These are phyloP conservation scores for Coreius guichenoti DNA, from an alignment of 2,797 vertebrate species.

Conservation along the genomic window DNA sequence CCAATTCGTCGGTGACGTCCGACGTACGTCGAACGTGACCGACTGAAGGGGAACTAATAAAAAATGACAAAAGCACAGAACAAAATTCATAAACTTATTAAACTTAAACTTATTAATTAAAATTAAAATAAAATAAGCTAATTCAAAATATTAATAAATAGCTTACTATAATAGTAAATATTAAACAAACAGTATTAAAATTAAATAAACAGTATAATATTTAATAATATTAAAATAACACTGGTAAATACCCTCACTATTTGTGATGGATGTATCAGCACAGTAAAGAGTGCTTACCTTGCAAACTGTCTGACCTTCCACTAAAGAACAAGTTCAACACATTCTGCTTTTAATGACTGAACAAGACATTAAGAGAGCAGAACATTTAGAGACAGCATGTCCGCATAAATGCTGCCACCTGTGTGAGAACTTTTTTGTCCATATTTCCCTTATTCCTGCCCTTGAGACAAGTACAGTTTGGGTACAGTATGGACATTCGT, in stretches of 20 bases:
- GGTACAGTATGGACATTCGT: conserved; percentile 8
- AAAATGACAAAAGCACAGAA: not conserved
- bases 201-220: not conserved
- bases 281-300: conserved; percentile 11
- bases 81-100: too few relatives aligned
- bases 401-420: not conserved
- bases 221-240: not conserved
- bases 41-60: too few relatives aligned
- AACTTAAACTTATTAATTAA: too few relatives aligned
- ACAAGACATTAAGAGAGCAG: not conserved
- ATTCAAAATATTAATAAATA: not conserved
- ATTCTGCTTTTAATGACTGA: conserved; percentile 22
- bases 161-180: not conserved
- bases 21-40: too few relatives aligned
- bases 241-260: not conserved
- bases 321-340: conserved; percentile 16
- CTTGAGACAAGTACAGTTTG: conserved; percentile 17
- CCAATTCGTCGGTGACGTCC: too few relatives aligned
- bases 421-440: conserved; percentile 1
- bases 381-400: not conserved
- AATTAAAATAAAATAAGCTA: not conserved
- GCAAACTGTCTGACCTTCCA: not conserved
- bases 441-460: not conserved
- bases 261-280: not conserved
- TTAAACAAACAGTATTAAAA: not conserved